Evolutionary conservation across 2,888 invertebrate genomes (phyloP).

Genomic region (Orthosia gracilis): DNA sequence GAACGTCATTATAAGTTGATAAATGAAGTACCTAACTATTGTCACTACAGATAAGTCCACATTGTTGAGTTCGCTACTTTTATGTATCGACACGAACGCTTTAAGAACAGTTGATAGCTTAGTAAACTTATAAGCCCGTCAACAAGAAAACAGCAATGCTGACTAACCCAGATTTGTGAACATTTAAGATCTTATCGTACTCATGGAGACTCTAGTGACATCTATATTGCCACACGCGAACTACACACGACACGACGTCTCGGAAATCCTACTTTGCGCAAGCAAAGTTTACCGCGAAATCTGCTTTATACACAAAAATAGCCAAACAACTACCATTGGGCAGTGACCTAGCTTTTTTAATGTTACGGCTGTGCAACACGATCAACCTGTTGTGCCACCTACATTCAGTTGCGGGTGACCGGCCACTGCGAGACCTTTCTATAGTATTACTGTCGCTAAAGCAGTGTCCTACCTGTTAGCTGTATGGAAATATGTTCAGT

Average conservation of each 20-base stretch:
- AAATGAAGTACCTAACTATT: not conserved
- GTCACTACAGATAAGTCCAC: not conserved
- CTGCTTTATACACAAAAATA: not conserved
- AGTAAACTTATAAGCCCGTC: not conserved
- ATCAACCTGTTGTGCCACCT: slow-evolving; percentile 33
- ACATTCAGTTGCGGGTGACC: slow-evolving; percentile 2
- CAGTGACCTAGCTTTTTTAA: not conserved
- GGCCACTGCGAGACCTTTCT: not conserved
- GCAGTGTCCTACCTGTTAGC: slow-evolving; percentile 60
- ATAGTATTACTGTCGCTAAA: not conserved
- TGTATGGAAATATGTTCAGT: not conserved
- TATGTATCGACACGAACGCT: not conserved
- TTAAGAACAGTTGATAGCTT: not conserved
- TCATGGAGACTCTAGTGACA: not conserved
- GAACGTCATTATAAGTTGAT: not conserved
- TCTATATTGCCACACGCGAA: not conserved
- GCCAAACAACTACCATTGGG: not conserved
- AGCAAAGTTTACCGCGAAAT: not conserved
- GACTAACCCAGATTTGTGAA: not conserved
- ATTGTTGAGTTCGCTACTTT: not conserved
- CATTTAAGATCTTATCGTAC: not conserved
- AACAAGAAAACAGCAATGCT: not conserved
- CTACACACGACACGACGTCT: not conserved
- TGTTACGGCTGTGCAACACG: not conserved
- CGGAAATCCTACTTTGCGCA: not conserved